A percentile compares a stretch with the other conserved stretches of the same genome.
Conservation (phyloP, 1,140 invertebrate genomes). For the Cotesia glomerata region DNA sequence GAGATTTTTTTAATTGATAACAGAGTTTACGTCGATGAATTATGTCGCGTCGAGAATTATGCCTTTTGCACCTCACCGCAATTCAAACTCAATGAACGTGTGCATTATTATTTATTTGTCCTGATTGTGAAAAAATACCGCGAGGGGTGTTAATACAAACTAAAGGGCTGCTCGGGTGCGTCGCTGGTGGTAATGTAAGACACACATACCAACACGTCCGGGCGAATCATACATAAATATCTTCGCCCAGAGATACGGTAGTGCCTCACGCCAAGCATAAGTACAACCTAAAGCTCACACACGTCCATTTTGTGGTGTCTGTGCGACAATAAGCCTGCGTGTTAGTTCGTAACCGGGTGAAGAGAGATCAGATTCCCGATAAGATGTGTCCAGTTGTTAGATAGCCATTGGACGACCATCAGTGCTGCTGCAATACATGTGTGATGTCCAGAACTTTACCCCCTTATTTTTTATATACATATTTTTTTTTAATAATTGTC, state of each 20-base stretch:
- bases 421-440: neutral
- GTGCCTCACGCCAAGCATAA: neutral
- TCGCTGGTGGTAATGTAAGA: neutral
- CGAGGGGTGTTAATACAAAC: neutral
- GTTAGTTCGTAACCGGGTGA: slow-evolving; percentile 48
- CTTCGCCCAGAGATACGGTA: neutral
- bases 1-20: slow-evolving; percentile 32
- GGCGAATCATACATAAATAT: neutral
- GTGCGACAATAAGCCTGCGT: slow-evolving; percentile 39
- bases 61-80: slow-evolving; percentile 8
- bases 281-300: slow-evolving; percentile 2
- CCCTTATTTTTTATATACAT: neutral
- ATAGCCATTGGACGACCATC: slow-evolving; percentile 45
- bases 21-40: slow-evolving; percentile 24
- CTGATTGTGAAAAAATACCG: neutral
- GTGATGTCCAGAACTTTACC: too few relatives aligned
- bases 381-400: slow-evolving; percentile 52
- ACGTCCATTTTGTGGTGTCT: slow-evolving; percentile 14
- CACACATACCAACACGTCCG: neutral
- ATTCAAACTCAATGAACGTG: neutral
- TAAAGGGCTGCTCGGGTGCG: too few relatives aligned
- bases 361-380: slow-evolving; percentile 52
- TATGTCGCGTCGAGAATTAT: slow-evolving; percentile 10
- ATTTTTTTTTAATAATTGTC: too few relatives aligned
- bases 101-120: neutral